Evolutionary conservation across 2,888 invertebrate genomes (phyloP).

Genomic region (Sphecodes monilicornis): DNA sequence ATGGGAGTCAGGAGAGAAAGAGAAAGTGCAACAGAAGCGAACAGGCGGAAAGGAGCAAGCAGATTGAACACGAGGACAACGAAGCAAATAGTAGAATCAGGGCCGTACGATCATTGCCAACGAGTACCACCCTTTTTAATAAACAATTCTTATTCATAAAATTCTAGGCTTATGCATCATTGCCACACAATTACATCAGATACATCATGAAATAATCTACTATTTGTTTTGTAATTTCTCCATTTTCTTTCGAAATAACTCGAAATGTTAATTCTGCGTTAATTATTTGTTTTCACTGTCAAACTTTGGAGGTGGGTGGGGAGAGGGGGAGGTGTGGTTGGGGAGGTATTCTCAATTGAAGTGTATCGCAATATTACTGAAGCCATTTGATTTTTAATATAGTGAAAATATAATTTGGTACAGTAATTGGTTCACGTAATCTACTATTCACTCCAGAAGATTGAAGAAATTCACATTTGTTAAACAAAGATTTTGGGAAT

Average conservation of each 20-base stretch:
- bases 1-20: constrained; percentile 62
- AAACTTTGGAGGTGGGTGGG: no score
- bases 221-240: background rate
- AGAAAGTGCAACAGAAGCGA: constrained; percentile 54
- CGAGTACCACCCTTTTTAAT: background rate
- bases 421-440: background rate
- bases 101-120: constrained; percentile 51
- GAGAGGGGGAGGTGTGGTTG: no score
- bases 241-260: background rate
- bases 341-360: no score
- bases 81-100: constrained; percentile 69
- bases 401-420: background rate
- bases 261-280: background rate
- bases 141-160: background rate
- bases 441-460: background rate
- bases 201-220: background rate
- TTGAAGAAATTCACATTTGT: background rate
- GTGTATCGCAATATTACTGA: no score
- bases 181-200: background rate
- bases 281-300: no score
- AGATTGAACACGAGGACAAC: constrained; percentile 69
- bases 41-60: constrained; percentile 59
- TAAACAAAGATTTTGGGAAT: no score
- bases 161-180: background rate
- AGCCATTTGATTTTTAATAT: background rate